Percentiles rank a stretch among this genome's conserved stretches.
Evolutionary conservation across 2,888 invertebrate species (phyloP).

Genomic region (Spilosoma lubricipeda): DNA sequence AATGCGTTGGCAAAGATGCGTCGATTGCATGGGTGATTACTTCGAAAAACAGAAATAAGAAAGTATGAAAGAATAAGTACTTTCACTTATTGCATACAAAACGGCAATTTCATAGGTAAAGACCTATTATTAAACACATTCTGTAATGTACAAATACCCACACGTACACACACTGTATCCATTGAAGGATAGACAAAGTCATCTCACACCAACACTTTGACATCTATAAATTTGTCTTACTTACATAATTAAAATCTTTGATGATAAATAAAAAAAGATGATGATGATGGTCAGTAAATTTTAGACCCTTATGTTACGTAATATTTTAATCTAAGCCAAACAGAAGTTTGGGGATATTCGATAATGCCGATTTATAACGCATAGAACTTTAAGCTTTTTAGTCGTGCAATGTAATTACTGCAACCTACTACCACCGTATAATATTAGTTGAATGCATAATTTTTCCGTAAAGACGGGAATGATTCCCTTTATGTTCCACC

Average conservation of each 20-base stretch:
- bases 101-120: no score
- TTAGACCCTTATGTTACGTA: neutral
- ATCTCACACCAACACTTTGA: neutral
- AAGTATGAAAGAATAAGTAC: no score
- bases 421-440: slow-evolving; percentile 45
- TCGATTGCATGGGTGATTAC: no score
- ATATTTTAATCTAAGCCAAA: slow-evolving; percentile 6
- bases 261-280: no score
- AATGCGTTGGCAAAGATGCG: no score
- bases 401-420: slow-evolving; percentile 55
- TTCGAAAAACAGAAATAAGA: no score
- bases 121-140: no score
- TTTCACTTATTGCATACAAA: no score
- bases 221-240: neutral
- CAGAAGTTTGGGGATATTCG: slow-evolving; percentile 34
- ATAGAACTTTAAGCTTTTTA: slow-evolving; percentile 50
- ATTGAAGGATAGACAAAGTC: no score
- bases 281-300: neutral
- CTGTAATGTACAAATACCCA: no score
- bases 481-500: slow-evolving; percentile 74
- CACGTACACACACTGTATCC: no score
- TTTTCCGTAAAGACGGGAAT: slow-evolving; percentile 70
- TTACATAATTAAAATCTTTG: neutral
- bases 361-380: slow-evolving; percentile 53
- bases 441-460: slow-evolving; percentile 70